Conservation (phyloP, 2,797 vertebrate genomes). For the Notoglanidium macrostoma region DNA sequence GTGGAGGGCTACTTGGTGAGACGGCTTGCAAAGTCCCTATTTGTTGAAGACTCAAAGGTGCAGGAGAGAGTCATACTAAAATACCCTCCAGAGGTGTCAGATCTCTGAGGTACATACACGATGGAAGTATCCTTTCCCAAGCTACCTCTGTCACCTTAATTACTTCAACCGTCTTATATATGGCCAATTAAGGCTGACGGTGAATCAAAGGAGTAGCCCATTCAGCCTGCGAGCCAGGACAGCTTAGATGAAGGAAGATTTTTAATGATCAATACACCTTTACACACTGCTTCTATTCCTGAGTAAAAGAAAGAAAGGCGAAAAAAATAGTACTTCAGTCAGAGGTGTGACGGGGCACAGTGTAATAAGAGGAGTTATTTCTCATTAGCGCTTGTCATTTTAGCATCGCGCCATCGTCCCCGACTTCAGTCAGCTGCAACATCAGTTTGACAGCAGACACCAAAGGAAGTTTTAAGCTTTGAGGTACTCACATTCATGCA, state of each 20-base stretch:
- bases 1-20: slow-evolving; percentile 43
- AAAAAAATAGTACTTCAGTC: slow-evolving; percentile 41
- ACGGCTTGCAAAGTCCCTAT: slow-evolving; percentile 33
- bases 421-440: slow-evolving; percentile 46
- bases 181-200: slow-evolving; percentile 58
- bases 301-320: slow-evolving; percentile 21
- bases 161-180: slow-evolving; percentile 60
- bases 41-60: background rate
- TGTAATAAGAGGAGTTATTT: slow-evolving; percentile 56
- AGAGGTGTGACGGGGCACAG: slow-evolving; percentile 49
- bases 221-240: slow-evolving; percentile 49
- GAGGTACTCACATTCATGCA: slow-evolving; percentile 33
- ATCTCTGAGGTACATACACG: slow-evolving; percentile 38
- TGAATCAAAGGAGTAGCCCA: slow-evolving; percentile 45
- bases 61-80: slow-evolving; percentile 43
- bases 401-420: slow-evolving; percentile 44
- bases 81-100: slow-evolving; percentile 41
- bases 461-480: slow-evolving; percentile 47
- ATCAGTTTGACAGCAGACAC: slow-evolving; percentile 36
- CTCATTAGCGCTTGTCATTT: slow-evolving; percentile 56
- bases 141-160: slow-evolving; percentile 58
- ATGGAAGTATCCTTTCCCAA: slow-evolving; percentile 32
- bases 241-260: slow-evolving; percentile 50
- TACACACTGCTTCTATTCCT: slow-evolving; percentile 40
- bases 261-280: slow-evolving; percentile 63